A percentile compares a stretch with the other conserved stretches of the same genome.
These are phyloP conservation scores for Apostichopus leukothele DNA, from an alignment of 53 echinoderm and acorn worm genomes.

Conservation along the genomic window DNA sequence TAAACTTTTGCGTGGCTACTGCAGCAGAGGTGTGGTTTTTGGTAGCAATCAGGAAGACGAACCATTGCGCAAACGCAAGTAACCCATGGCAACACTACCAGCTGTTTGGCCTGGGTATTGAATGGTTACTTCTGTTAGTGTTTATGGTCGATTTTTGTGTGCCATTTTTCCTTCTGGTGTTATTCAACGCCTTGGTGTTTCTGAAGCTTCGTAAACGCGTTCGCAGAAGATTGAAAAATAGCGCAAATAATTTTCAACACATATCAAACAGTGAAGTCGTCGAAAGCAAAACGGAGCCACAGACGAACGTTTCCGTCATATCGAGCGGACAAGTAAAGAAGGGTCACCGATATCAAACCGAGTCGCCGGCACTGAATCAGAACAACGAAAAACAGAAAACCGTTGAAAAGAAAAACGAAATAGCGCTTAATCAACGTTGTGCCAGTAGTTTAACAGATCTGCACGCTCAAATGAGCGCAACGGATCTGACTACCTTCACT, in stretches of 20 bases:
- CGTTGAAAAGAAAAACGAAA: too few species aligned
- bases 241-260: not conserved
- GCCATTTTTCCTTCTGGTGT: slow-evolving; percentile 11
- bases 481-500: not conserved
- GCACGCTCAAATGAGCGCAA: not conserved
- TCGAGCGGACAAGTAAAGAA: not conserved
- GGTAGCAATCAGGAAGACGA: not conserved
- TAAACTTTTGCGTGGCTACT: not conserved
- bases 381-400: not conserved
- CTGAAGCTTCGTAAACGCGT: slow-evolving; percentile 20
- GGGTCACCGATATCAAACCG: not conserved
- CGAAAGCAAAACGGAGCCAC: not conserved
- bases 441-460: not conserved
- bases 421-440: not conserved
- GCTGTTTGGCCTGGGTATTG: slow-evolving; percentile 19
- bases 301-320: not conserved
- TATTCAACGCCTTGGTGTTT: slow-evolving; percentile 29
- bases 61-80: not conserved
- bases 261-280: not conserved
- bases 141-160: slow-evolving; percentile 20
- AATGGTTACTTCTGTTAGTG: slow-evolving; percentile 7
- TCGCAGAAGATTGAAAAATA: not conserved
- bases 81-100: slow-evolving; percentile 29
- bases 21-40: slow-evolving; percentile 18
- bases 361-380: not conserved